Percentiles rank a stretch among this genome's conserved stretches.
Conservation (phyloP, 2,888 invertebrate genomes). For the Chrysolina haemoptera region DNA sequence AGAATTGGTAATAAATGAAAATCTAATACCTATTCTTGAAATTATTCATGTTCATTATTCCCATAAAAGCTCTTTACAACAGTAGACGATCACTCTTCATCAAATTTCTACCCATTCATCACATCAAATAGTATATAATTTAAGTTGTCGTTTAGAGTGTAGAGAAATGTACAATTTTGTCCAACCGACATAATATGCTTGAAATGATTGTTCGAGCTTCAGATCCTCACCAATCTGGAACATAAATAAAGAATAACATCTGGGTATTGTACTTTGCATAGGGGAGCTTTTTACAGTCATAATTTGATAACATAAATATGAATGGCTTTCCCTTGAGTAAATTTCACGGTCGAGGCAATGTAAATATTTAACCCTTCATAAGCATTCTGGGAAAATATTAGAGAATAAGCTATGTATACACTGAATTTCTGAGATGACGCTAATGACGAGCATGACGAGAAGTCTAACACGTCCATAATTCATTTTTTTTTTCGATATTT, state of each 20-base stretch:
- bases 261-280: constrained; percentile 13
- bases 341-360: constrained; percentile 17
- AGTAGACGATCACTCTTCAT: too few species aligned
- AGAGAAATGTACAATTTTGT: neutral
- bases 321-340: constrained; percentile 26
- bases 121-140: too few species aligned
- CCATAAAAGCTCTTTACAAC: too few species aligned
- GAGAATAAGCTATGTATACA: neutral
- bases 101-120: too few species aligned
- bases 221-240: constrained; percentile 7
- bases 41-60: too few species aligned
- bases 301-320: constrained; percentile 24
- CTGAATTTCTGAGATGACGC: neutral
- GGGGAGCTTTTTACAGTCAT: constrained; percentile 18
- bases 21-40: too few species aligned
- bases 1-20: too few species aligned
- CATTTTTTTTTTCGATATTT: too few species aligned
- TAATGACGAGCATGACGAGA: neutral
- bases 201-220: neutral
- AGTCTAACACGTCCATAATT: neutral
- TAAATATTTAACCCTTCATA: constrained; percentile 29
- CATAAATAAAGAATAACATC: constrained; percentile 11
- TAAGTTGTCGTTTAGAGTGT: too few species aligned
- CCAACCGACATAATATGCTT: neutral
- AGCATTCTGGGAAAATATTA: constrained; percentile 24